phyloP scores from a whole-genome alignment of 2,113 vertebrate genomes.

The Bothrops jararaca region DNA sequence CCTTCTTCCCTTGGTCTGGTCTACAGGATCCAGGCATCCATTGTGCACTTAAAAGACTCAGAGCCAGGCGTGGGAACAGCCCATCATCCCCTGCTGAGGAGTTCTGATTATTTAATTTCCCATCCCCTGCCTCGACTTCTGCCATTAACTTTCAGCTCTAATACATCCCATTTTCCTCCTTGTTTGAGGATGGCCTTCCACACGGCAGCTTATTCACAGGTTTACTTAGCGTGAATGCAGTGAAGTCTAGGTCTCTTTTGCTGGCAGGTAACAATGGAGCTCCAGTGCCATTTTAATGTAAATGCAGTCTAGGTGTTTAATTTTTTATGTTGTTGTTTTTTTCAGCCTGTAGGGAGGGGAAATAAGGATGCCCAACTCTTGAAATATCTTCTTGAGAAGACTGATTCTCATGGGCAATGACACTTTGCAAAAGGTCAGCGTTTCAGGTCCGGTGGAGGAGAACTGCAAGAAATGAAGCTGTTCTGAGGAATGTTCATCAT shows the following conservation, averaged over 20 bases:
- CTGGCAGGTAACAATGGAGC: background rate
- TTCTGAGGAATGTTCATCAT: background rate
- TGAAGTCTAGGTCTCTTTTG: background rate
- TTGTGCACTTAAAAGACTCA: slow-evolving; percentile 19
- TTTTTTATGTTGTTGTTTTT: background rate
- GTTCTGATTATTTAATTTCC: slow-evolving; percentile 30
- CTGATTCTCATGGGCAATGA: background rate
- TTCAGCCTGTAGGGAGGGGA: background rate
- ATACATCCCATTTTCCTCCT: background rate
- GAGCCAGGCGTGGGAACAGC: slow-evolving; percentile 31
- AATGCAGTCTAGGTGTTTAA: background rate
- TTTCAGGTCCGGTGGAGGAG: background rate
- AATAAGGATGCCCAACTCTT: background rate
- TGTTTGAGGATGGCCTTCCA: background rate
- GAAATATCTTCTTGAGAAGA: background rate
- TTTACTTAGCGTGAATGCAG: background rate
- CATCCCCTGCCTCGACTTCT: background rate
- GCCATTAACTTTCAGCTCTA: background rate
- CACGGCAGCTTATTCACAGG: background rate
- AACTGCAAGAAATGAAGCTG: background rate
- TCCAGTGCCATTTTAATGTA: background rate
- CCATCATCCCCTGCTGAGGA: background rate
- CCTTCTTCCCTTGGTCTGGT: slow-evolving; percentile 46
- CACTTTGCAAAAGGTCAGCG: background rate
- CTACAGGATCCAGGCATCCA: slow-evolving; percentile 44